phyloP scores from a whole-genome alignment of 2,113 vertebrate species.

The Pachycephala philippinensis region DNA sequence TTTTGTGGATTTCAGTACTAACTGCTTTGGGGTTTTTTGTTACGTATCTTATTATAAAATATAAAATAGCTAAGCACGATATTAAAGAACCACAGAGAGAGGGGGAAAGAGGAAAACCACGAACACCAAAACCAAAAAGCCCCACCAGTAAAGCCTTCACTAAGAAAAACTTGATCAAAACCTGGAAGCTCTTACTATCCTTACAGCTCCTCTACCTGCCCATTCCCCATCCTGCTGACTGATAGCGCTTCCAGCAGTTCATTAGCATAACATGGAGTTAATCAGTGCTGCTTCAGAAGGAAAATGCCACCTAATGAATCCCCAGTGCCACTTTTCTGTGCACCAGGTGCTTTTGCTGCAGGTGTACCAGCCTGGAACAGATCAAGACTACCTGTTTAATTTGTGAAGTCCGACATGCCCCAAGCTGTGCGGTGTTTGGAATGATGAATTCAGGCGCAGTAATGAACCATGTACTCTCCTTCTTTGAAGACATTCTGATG shows the following conservation, averaged over 20 bases:
- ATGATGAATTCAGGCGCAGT: not conserved
- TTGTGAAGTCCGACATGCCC: not conserved
- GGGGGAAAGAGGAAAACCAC: not conserved
- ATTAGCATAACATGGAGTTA: not conserved
- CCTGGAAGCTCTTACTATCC: not conserved
- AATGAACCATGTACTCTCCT: not conserved
- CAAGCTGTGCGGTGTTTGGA: not conserved
- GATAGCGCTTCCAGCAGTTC: not conserved
- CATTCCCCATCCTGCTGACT: not conserved
- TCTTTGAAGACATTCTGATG: not conserved
- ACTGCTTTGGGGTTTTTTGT: not conserved
- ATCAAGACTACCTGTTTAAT: conserved; percentile 11
- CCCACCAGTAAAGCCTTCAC: not conserved
- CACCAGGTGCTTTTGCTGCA: not conserved
- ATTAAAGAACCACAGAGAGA: not conserved
- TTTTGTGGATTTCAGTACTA: not conserved
- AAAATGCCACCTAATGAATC: conserved; percentile 39
- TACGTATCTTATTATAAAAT: not conserved
- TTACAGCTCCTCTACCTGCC: not conserved
- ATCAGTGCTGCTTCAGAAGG: not conserved
- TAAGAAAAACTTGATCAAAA: not conserved
- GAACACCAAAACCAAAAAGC: not conserved
- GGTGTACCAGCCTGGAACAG: not conserved
- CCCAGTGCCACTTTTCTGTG: not conserved
- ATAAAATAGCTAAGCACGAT: not conserved